These are phyloP conservation scores for Toxostoma redivivum DNA, from an alignment of 2,113 vertebrate species.

Conservation along the genomic window DNA sequence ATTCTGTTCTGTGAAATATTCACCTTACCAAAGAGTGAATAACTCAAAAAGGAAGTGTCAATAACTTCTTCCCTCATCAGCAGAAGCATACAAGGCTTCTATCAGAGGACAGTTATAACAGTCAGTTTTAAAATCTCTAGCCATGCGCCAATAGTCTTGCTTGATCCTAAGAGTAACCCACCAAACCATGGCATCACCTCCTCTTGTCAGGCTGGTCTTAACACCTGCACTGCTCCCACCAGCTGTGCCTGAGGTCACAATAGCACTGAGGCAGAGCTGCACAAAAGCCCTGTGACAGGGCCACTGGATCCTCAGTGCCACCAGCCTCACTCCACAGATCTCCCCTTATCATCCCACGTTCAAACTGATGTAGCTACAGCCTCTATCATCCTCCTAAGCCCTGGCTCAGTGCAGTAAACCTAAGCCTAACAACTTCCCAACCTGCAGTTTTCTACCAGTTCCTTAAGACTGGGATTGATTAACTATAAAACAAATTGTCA, in stretches of 20 bases:
- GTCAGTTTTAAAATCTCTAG: background rate
- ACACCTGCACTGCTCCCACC: background rate
- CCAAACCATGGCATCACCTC: background rate
- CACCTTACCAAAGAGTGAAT: background rate
- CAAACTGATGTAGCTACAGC: background rate
- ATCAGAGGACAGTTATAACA: background rate
- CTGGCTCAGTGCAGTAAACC: background rate
- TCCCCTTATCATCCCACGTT: background rate
- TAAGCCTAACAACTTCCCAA: background rate
- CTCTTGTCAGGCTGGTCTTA: background rate
- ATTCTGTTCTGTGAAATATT: background rate
- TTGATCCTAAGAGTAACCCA: background rate
- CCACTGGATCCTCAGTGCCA: background rate
- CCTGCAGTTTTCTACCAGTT: background rate
- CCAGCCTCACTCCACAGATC: background rate
- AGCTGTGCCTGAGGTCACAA: rapidly evolving
- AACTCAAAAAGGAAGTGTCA: background rate
- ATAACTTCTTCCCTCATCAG: background rate
- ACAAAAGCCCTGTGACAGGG: background rate
- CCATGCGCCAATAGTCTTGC: background rate
- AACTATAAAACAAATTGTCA: background rate
- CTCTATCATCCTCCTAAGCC: background rate
- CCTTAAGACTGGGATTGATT: background rate
- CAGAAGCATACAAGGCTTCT: background rate
- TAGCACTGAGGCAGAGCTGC: background rate